Evolutionary conservation across 2,797 vertebrate species (phyloP), one percentile per base, ranked within the genome.

Genomic region (Rhincodon typus): DNA sequence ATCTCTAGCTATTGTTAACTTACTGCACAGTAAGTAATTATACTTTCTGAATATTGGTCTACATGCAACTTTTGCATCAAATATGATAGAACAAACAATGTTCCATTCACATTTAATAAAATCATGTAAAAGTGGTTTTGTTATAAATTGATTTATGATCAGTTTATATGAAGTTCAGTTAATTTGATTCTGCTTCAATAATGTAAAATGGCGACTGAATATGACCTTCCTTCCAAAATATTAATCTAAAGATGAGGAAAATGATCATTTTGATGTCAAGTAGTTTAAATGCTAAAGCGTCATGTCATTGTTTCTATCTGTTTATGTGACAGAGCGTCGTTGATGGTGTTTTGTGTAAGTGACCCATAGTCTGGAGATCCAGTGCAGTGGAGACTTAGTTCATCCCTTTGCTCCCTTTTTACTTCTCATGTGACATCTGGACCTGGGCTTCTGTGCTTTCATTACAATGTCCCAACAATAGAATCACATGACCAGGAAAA

Each of bases 1-100:
- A 98, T 97, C 97, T 97, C 97, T 97, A 97, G 17, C 96, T 97
- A 96, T 19, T 42, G 96, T 97, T 62, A 62, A 90, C 4, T 10
- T 23, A 88, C 25, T 13, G 25, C 27, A 90, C 27, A 62, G 15
- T 90, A 27, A 87, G 12, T 97, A 96, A 3, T 96, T 97, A 95
- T 96, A 96, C 50, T 96, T 96, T 96, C 96, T 17, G 96, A 96
- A 95, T 96, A 62, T 13, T 62, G 19, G 19, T 12, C 27, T 34
- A 13, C 30, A 90, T 3, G 30, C 34, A 66, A 91, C 74, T 21
- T 62, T 91, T 91, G 30, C 34, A 66, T 66, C 13, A 91, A 66
- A 91, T 66, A 91, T 21, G 30, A 66, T n/a, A 2, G 62, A 34
- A 91, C 34, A 38, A n/a, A 34, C 15, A 8, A n/a, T 79, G 74